Conservation (phyloP, 2,113 vertebrate species). For the Camelus dromedarius region DNA sequence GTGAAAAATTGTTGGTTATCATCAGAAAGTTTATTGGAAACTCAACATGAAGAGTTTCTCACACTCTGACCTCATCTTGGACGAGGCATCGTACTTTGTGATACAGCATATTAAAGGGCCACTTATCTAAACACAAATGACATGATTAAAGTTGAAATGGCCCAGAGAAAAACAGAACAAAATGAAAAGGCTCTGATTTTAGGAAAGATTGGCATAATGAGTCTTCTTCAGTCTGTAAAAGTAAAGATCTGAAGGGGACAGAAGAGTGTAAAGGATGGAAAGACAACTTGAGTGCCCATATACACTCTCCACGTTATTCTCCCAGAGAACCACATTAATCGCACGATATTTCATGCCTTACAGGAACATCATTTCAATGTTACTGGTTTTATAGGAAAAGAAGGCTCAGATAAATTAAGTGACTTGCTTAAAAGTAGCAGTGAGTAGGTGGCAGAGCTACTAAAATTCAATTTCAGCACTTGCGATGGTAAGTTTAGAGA, state of each 20-base stretch:
- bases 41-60: neutral
- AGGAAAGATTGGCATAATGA: neutral
- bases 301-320: neutral
- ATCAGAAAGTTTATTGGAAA: neutral
- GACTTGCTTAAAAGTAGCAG: conserved; percentile 17
- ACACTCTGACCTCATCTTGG: neutral
- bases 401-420: neutral
- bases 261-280: neutral
- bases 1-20: neutral
- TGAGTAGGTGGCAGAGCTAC: neutral
- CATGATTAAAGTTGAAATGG: neutral
- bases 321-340: neutral
- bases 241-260: neutral
- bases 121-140: neutral
- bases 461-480: conserved; percentile 3
- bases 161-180: neutral
- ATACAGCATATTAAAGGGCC: neutral
- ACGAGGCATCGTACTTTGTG: neutral
- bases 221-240: conserved; percentile 18
- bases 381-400: conserved; percentile 9
- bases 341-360: neutral
- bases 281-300: neutral
- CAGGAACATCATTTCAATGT: neutral
- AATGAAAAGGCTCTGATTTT: conserved; percentile 19
- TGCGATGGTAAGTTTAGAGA: neutral